Percentiles rank a stretch among this genome's conserved stretches.
Evolutionary conservation across 2,888 invertebrate species (phyloP).

Genomic region (Acrobasis suavella): DNA sequence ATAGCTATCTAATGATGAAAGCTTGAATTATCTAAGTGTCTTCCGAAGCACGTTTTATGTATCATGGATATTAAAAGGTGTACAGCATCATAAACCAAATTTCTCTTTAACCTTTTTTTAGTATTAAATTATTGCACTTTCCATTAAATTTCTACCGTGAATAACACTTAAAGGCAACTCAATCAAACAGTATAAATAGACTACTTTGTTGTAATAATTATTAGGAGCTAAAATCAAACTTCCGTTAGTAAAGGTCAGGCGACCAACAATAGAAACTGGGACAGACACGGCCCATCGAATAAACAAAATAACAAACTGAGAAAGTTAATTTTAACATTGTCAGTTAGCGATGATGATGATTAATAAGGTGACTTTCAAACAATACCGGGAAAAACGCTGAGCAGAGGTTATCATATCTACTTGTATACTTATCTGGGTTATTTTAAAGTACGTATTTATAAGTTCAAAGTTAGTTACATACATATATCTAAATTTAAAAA

Average conservation of each 20-base stretch:
- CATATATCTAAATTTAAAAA: too few relatives aligned
- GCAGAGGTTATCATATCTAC: too few relatives aligned
- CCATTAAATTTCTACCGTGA: not conserved
- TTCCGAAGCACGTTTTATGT: too few relatives aligned
- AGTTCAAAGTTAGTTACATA: too few relatives aligned
- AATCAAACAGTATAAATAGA: not conserved
- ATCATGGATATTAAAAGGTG: too few relatives aligned
- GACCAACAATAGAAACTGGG: conserved; percentile 1
- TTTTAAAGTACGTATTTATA: too few relatives aligned
- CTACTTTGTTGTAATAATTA: not conserved
- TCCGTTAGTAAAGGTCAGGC: not conserved
- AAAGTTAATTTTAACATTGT: not conserved
- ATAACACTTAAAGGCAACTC: not conserved
- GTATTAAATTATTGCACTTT: too few relatives aligned
- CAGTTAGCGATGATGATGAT: not conserved
- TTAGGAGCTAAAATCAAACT: not conserved
- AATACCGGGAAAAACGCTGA: not conserved
- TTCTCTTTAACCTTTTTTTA: too few relatives aligned
- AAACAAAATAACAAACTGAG: not conserved
- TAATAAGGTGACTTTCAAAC: not conserved
- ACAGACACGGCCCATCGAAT: not conserved
- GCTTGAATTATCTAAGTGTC: too few relatives aligned
- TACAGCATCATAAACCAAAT: too few relatives aligned
- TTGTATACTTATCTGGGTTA: too few relatives aligned
- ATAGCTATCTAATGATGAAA: too few relatives aligned